Base-by-base conservation (phyloP, 2,113 vertebrate species). In the Bungarus multicinctus region DNA sequence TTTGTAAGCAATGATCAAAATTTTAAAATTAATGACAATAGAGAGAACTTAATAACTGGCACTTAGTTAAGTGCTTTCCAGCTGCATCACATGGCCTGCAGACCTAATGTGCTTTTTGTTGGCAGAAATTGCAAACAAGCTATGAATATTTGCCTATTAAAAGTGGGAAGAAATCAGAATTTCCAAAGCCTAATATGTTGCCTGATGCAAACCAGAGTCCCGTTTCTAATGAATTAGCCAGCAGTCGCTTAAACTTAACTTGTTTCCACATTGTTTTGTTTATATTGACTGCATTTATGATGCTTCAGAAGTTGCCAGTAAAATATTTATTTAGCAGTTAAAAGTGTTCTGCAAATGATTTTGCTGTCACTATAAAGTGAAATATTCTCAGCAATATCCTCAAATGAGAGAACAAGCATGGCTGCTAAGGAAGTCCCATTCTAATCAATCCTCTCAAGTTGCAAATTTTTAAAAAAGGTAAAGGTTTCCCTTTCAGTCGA, bases 311-410 rank as follows among this genome's bases (percentile, higher is more conserved):
- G 96, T 97, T 97, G 96, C 97, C 97, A 97, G 96, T 97, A 96
- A 97, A 97, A 97, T 97, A 97, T 97, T 97, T 97, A 97, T 97
- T 97, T 97, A 97, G 96, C 96, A 96, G 96, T 97, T 97, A 97
- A 96, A 96, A 97, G 96, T 0, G 6, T 96, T 97, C 97, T 97
- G 97, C 97, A 97, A 97, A 97, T 97, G 97, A 97, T 97, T 97
- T 97, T 97, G 95, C 96, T 96, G 97, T 97, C 97, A 96, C 96
- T 92, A 58, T 58, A 95, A 97, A 97, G 97, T 96, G 96, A 97
- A 97, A 97, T 97, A 97, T 97, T 96, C 96, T 96, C 94, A 55
- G 96, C 94, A 60, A 60, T 60, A 95, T 81, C 92, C 95, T 96
- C 93, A 96, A 97, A 96, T 96, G 47, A 96, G 97, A 97, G 92